Percentiles rank a stretch among this genome's conserved stretches.
phyloP scores from a whole-genome alignment of 2,113 vertebrate genomes.

The Hydropotes inermis region DNA sequence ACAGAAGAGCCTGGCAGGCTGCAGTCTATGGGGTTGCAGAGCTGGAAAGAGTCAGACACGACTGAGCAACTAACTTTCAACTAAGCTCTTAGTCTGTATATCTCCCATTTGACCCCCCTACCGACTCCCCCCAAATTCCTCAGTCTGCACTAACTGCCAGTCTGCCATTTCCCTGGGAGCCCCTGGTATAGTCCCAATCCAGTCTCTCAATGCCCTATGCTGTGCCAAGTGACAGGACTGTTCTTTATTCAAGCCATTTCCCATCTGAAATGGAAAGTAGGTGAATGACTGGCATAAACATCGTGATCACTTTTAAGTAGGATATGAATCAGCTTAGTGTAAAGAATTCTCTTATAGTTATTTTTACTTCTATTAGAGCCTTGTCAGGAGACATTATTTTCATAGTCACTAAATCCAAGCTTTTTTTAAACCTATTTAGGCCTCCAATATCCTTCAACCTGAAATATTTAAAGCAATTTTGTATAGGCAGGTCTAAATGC shows the following conservation, averaged over 20 bases:
- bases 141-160: neutral
- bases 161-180: neutral
- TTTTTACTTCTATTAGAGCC: conserved; percentile 50
- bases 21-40: neutral
- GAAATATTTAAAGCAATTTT: conserved; percentile 42
- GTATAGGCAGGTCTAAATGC: neutral
- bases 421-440: conserved; percentile 17
- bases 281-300: neutral
- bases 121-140: neutral
- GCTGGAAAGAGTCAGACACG: neutral
- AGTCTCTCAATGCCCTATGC: neutral
- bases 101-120: neutral
- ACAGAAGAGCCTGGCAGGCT: neutral
- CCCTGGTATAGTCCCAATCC: neutral
- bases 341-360: conserved; percentile 53
- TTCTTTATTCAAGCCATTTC: neutral
- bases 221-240: neutral
- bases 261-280: conserved; percentile 22
- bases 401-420: conserved; percentile 46
- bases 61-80: neutral
- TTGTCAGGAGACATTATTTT: conserved; percentile 53
- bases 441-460: conserved; percentile 31
- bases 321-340: conserved; percentile 49
- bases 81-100: neutral
- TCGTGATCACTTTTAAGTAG: conserved; percentile 44